These are phyloP conservation scores for Larimichthys polyactis DNA, from an alignment of 2,113 vertebrate species.

Conservation along the genomic window DNA sequence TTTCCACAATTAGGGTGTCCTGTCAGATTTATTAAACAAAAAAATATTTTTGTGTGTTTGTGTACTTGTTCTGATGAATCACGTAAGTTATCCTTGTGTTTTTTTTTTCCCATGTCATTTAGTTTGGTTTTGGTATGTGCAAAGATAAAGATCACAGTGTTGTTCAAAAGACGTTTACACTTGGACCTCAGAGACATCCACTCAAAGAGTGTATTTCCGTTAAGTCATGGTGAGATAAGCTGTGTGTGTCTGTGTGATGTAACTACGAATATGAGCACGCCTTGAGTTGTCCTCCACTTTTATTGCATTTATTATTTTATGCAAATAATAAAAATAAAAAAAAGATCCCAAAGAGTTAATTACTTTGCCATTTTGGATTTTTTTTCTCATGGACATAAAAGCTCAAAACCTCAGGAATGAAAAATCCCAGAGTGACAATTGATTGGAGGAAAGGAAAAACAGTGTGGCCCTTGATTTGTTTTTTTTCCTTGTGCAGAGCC, in stretches of 20 bases:
- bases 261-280: background rate
- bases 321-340: background rate
- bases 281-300: background rate
- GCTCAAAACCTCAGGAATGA: background rate
- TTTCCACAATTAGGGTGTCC: background rate
- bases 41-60: background rate
- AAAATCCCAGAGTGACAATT: background rate
- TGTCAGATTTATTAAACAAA: background rate
- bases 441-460: slow-evolving; percentile 32
- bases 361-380: background rate
- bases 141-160: slow-evolving; percentile 50
- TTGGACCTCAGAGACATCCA: slow-evolving; percentile 49
- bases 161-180: slow-evolving; percentile 34
- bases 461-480: slow-evolving; percentile 42
- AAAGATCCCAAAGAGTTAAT: background rate
- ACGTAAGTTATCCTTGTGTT: background rate
- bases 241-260: background rate
- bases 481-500: slow-evolving; percentile 50
- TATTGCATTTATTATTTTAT: background rate
- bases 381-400: background rate
- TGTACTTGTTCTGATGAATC: background rate
- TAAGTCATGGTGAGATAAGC: slow-evolving; percentile 40
- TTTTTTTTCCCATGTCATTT: background rate
- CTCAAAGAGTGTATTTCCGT: slow-evolving; percentile 35
- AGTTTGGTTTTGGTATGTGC: slow-evolving; percentile 25